phyloP scores from a whole-genome alignment of 2,797 vertebrate species.

The Ibycter americanus region DNA sequence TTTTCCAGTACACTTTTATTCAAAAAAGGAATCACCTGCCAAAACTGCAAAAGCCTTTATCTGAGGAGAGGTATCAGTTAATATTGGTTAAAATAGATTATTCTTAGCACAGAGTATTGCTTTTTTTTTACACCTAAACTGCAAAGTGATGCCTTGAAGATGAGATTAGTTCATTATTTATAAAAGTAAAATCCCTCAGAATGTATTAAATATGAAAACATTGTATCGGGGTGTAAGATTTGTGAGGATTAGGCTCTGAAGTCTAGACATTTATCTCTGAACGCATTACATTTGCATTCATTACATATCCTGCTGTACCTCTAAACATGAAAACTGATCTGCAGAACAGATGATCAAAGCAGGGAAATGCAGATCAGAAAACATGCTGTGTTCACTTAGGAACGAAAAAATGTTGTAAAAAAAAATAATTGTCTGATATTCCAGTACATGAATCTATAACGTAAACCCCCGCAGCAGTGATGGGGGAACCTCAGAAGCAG shows the following conservation, averaged over 20 bases:
- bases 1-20: not conserved
- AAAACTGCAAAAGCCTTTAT: not conserved
- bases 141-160: constrained; percentile 55
- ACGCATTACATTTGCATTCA: constrained; percentile 63
- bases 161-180: constrained; percentile 68
- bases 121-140: not conserved
- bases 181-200: constrained; percentile 59
- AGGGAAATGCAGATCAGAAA: constrained; percentile 69
- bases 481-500: not conserved
- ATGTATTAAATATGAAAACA: constrained; percentile 70
- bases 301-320: constrained; percentile 62
- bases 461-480: not conserved
- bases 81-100: constrained; percentile 43
- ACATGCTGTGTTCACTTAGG: constrained; percentile 65
- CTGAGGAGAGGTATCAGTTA: not conserved
- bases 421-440: constrained; percentile 41
- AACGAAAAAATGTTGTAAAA: not conserved
- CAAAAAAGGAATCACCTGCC: not conserved
- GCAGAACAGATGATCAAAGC: constrained; percentile 72
- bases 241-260: constrained; percentile 60
- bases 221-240: constrained; percentile 57
- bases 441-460: not conserved
- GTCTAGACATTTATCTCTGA: constrained; percentile 63
- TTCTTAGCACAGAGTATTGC: not conserved
- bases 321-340: constrained; percentile 70